These are phyloP conservation scores for Acanthopleura granulata DNA, from an alignment of 2,888 invertebrate genomes.

Conservation along the genomic window DNA sequence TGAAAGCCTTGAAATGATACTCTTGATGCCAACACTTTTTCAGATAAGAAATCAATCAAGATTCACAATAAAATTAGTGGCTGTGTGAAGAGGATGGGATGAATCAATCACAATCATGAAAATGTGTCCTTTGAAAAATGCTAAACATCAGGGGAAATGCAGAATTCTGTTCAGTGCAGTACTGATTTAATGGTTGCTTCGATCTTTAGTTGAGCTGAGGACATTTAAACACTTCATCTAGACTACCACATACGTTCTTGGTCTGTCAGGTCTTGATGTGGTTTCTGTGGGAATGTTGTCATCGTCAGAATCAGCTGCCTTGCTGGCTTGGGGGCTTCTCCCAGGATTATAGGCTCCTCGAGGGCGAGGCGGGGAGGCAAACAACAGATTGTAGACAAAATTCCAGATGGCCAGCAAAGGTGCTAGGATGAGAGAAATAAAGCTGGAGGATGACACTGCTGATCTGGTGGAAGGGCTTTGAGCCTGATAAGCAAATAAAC, in stretches of 20 bases:
- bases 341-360: slow-evolving; percentile 5
- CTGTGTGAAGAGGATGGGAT: no score
- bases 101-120: no score
- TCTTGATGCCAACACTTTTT: no score
- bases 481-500: neutral
- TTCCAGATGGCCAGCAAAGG: slow-evolving; percentile 75
- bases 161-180: no score
- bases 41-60: no score
- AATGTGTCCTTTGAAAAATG: no score
- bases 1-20: no score
- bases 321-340: slow-evolving; percentile 21
- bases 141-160: no score
- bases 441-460: slow-evolving; percentile 5
- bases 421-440: slow-evolving; percentile 75
- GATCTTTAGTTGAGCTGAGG: no score
- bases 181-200: no score
- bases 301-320: neutral
- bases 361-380: slow-evolving; percentile 53
- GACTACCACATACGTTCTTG: slow-evolving; percentile 27
- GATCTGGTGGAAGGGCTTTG: neutral
- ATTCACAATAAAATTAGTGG: no score
- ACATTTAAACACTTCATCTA: neutral
- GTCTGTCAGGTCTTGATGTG: slow-evolving; percentile 22
- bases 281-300: neutral
- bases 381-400: slow-evolving; percentile 72